Evolutionary conservation across 2,888 invertebrate species (phyloP).

Genomic region (Oscheius myriophilus): DNA sequence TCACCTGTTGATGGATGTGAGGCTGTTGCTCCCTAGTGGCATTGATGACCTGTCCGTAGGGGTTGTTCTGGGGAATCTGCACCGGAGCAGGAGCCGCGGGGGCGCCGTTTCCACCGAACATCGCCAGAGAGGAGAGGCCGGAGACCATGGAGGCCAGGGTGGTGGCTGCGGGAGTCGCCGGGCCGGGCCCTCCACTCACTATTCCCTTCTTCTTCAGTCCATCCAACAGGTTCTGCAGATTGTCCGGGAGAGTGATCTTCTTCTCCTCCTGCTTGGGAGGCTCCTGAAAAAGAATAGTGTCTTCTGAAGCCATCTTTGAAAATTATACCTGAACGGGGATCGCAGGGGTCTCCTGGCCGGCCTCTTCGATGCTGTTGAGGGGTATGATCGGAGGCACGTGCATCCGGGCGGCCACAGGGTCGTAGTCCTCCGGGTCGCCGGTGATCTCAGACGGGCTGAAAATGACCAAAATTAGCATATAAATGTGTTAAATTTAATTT

Average conservation of each 20-base stretch:
- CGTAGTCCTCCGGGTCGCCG: slow-evolving; percentile 28
- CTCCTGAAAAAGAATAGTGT: slow-evolving; percentile 11
- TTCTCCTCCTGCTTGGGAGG: neutral
- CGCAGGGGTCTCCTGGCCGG: too few species aligned
- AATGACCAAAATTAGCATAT: neutral
- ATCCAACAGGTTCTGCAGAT: slow-evolving; percentile 27
- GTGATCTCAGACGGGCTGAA: slow-evolving; percentile 16
- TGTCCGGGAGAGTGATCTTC: slow-evolving; percentile 14
- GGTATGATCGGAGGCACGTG: slow-evolving; percentile 20
- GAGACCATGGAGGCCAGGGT: slow-evolving; percentile 1
- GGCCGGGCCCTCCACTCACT: slow-evolving; percentile 4
- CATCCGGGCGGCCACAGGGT: slow-evolving; percentile 18
- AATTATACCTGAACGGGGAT: too few species aligned
- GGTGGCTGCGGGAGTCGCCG: neutral
- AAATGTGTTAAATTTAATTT: too few species aligned
- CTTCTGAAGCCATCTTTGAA: too few species aligned
- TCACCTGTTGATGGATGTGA: too few species aligned
- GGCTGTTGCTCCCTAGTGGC: slow-evolving; percentile 1
- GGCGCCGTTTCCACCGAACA: neutral
- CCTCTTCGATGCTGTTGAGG: neutral
- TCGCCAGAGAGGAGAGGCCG: neutral
- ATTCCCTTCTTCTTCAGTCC: slow-evolving; percentile 27
- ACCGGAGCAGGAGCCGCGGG: neutral
- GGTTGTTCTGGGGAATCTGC: too few species aligned
- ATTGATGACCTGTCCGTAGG: too few species aligned